Evolutionary conservation across 2,113 vertebrate genomes (phyloP).

Genomic region (Alectura lathami): DNA sequence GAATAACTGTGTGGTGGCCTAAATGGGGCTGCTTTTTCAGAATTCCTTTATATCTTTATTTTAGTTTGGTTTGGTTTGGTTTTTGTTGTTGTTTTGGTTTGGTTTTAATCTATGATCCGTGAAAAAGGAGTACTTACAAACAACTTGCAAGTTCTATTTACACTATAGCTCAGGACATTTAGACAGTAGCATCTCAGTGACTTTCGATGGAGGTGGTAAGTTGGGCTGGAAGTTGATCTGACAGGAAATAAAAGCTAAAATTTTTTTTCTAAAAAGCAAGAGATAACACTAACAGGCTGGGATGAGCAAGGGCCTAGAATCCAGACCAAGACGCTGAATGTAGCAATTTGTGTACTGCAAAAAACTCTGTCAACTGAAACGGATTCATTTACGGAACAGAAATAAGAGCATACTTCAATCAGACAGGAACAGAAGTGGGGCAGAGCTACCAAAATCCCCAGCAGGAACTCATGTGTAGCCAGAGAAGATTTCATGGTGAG

Average conservation of each 20-base stretch:
- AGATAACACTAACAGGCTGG: slow-evolving; percentile 41
- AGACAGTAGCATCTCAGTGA: background rate
- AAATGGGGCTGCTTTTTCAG: background rate
- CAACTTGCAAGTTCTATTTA: slow-evolving; percentile 48
- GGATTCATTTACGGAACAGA: background rate
- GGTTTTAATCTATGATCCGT: background rate
- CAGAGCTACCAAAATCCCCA: slow-evolving; percentile 38
- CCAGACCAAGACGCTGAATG: background rate
- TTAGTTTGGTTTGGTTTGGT: background rate
- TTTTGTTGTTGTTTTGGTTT: background rate
- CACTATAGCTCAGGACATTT: slow-evolving; percentile 13
- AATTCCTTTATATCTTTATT: background rate
- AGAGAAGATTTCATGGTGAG: background rate
- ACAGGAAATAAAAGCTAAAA: slow-evolving; percentile 63
- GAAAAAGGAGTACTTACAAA: slow-evolving; percentile 42
- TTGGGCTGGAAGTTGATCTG: slow-evolving; percentile 15
- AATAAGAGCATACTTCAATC: background rate
- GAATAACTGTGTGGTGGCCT: background rate
- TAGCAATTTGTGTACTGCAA: background rate
- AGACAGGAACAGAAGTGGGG: background rate
- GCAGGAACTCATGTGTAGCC: slow-evolving; percentile 34
- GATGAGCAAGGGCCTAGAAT: background rate
- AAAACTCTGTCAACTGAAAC: background rate
- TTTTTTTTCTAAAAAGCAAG: slow-evolving; percentile 12
- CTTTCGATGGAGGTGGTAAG: background rate